These are phyloP conservation scores for Bagarius yarrelli DNA, from an alignment of 2,113 vertebrate species.

Conservation along the genomic window DNA sequence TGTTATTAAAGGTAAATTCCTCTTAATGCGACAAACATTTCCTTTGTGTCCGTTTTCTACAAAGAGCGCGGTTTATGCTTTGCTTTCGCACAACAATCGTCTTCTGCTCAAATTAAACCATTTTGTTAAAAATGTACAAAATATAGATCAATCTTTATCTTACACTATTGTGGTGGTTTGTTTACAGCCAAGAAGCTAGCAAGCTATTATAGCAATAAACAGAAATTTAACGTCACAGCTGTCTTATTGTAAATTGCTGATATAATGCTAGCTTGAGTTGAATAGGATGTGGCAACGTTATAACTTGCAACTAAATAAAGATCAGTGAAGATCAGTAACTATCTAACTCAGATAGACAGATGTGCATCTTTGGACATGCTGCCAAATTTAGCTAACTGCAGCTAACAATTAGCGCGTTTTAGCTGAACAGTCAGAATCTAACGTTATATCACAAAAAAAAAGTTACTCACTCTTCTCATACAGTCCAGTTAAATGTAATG, in stretches of 20 bases:
- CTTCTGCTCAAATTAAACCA: neutral
- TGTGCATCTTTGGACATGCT: neutral
- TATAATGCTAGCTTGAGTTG: no score
- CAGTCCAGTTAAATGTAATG: neutral
- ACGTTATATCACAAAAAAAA: neutral
- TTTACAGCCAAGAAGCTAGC: neutral
- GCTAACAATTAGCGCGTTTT: neutral
- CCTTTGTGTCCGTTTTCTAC: neutral
- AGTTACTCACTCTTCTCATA: neutral
- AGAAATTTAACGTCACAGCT: neutral
- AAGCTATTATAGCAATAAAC: neutral
- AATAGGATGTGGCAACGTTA: no score
- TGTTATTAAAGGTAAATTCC: neutral
- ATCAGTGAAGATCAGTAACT: neutral
- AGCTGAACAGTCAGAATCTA: neutral
- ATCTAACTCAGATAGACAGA: neutral
- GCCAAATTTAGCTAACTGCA: neutral
- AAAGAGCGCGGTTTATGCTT: neutral
- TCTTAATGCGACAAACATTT: neutral
- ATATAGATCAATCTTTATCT: neutral
- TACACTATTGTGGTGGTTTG: neutral
- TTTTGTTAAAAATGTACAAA: neutral
- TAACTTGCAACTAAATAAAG: no score
- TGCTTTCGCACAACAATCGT: neutral
- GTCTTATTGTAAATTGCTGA: no score